Base-by-base conservation (phyloP, 2,113 vertebrate species). In the Phyllopteryx taeniolatus region DNA sequence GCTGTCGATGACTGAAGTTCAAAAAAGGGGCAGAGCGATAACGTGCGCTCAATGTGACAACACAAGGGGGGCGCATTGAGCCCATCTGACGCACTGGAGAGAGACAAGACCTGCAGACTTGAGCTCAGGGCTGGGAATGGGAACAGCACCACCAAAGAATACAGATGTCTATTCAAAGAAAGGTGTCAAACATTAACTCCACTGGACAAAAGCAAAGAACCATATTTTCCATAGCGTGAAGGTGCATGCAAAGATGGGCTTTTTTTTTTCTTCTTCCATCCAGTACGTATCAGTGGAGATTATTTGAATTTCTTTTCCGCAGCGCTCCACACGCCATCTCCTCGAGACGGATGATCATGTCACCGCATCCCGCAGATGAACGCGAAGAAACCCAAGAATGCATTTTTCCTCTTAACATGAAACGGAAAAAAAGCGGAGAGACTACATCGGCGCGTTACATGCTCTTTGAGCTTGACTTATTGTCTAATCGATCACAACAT, bases 271-370 rank as follows among this genome's bases (percentile, higher is more conserved):
- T 71, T 67, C 57, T 27, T 14, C 75, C 68, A 68, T 80, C 11
- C 19, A n/a, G 8, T 12, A 62, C 81, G 68, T 70, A 84, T 87
- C 83, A 86, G 63, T 86, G 77, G 74, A 78, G 67, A 67, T 75
- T 68, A 77, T 87, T 87, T 87, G 80, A 85, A 83, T 84, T 79
- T 75, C 84, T 87, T 86, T 86, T 83, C 84, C 57, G 80, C 86
- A 79, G 75, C 72, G 51, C 66, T 81, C 75, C 77, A 71, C 81
- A 67, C 71, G 47, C 76, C 71, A 72, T 83, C 85, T 74, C 54
- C 71, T 60, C 67, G 78, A 79, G 84, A 86, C 70, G 42, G 80
- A 89, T 85, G 85, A 78, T 68, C 68, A 35, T 31, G 75, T 64
- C 75, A 31, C 59, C 22, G 79, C 68, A 68, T 71, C 70, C 2